Percentiles rank a stretch among this genome's conserved stretches.
Conservation (phyloP, 2,113 vertebrate species). For the Stegastes partitus region DNA sequence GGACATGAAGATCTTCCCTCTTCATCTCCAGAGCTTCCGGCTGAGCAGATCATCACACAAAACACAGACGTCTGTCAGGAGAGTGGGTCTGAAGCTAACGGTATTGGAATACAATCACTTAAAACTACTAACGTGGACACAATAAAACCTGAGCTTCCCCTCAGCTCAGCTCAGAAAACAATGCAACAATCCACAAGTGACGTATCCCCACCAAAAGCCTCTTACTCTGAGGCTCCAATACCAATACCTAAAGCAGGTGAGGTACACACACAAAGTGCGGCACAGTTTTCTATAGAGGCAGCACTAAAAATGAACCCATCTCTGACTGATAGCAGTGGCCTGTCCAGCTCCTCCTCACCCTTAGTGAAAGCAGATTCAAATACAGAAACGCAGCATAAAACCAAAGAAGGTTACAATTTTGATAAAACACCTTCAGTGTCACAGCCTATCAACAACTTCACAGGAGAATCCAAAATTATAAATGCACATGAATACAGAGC, state of each 20-base stretch:
- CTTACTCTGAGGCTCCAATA: slow-evolving; percentile 69
- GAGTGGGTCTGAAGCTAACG: slow-evolving; percentile 52
- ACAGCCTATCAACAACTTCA: neutral
- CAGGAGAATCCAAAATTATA: slow-evolving; percentile 7
- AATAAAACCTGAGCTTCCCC: slow-evolving; percentile 61
- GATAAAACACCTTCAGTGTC: slow-evolving; percentile 22
- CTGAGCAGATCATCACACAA: slow-evolving; percentile 27
- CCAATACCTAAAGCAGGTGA: slow-evolving; percentile 76
- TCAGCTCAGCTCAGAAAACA: slow-evolving; percentile 67
- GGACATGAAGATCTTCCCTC: slow-evolving; percentile 44
- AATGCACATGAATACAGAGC: slow-evolving; percentile 30
- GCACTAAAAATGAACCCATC: slow-evolving; percentile 36
- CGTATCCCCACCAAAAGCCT: slow-evolving; percentile 67
- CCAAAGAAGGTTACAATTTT: slow-evolving; percentile 25
- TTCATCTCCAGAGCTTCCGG: slow-evolving; percentile 32
- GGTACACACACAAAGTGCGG: slow-evolving; percentile 64
- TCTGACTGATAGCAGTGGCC: slow-evolving; percentile 42
- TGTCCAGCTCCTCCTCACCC: slow-evolving; percentile 39
- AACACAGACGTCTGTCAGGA: slow-evolving; percentile 55
- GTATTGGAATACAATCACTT: slow-evolving; percentile 55
- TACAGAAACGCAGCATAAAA: slow-evolving; percentile 35
- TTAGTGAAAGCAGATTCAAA: slow-evolving; percentile 55
- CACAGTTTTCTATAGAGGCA: slow-evolving; percentile 54
- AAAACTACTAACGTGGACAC: slow-evolving; percentile 59
- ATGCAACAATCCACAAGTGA: slow-evolving; percentile 71